These are phyloP conservation scores for Disparrhopalites patrizii DNA, from an alignment of 2,888 invertebrate species.

Conservation along the genomic window DNA sequence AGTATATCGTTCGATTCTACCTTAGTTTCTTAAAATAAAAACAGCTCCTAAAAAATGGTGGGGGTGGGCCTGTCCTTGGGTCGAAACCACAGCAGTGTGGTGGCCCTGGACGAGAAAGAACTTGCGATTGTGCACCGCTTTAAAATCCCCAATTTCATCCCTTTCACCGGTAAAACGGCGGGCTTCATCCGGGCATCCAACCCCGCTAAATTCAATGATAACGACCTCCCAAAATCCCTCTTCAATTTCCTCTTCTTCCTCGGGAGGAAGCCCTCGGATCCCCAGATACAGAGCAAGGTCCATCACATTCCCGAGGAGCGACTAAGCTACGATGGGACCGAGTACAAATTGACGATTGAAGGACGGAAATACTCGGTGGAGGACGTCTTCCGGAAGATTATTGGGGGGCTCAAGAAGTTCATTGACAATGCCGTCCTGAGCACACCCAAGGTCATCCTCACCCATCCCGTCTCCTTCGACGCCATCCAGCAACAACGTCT, in stretches of 20 bases:
- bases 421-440: neutral
- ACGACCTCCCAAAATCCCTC: neutral
- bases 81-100: neutral
- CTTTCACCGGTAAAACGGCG: neutral
- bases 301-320: neutral
- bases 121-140: neutral
- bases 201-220: neutral
- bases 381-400: neutral
- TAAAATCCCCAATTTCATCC: neutral
- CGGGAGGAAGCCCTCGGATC: neutral
- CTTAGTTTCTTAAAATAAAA: no score
- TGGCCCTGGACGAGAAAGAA: neutral
- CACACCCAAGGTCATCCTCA: neutral
- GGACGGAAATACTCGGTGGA: neutral
- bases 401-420: neutral
- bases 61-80: slow-evolving; percentile 1
- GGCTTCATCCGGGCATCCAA: neutral
- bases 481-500: neutral
- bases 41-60: no score
- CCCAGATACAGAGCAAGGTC: neutral
- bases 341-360: neutral
- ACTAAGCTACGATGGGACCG: no score
- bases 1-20: no score
- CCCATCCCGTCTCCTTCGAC: neutral
- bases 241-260: neutral